Evolutionary conservation across 2,113 vertebrate species (phyloP).

Genomic region (Tragelaphus imberbis): DNA sequence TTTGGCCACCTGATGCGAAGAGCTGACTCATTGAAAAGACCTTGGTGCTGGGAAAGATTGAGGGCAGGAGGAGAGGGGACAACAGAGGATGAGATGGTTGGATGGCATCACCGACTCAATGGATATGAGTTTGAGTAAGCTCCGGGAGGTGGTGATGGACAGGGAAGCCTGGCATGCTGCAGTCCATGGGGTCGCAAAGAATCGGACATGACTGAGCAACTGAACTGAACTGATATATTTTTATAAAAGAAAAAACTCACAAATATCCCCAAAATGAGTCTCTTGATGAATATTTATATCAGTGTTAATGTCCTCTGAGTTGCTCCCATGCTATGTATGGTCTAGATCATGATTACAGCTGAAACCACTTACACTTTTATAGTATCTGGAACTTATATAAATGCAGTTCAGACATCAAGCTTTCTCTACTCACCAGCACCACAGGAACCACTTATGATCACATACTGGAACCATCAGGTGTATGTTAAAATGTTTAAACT

Average conservation of each 20-base stretch:
- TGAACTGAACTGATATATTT: background rate
- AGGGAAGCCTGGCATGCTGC: background rate
- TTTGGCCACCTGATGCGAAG: accelerated
- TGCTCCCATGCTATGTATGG: background rate
- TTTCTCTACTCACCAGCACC: background rate
- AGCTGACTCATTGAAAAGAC: background rate
- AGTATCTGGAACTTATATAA: conserved; percentile 16
- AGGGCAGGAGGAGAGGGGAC: background rate
- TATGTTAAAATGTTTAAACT: conserved; percentile 49
- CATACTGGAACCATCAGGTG: conserved; percentile 1
- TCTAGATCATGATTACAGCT: background rate
- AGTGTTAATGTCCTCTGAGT: conserved; percentile 12
- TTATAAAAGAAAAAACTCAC: background rate
- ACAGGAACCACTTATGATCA: conserved; percentile 12
- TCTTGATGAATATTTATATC: conserved; percentile 38
- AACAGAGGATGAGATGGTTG: background rate
- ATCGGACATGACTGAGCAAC: accelerated
- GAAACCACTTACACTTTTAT: conserved; percentile 31
- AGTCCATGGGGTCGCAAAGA: accelerated
- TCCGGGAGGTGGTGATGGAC: background rate
- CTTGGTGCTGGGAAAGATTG: background rate
- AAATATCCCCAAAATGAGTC: background rate
- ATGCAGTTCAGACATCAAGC: conserved; percentile 18
- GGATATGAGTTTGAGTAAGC: background rate
- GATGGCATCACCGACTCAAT: background rate